Conservation (phyloP, 1,140 invertebrate species). For the Neocloeon triangulifer region DNA sequence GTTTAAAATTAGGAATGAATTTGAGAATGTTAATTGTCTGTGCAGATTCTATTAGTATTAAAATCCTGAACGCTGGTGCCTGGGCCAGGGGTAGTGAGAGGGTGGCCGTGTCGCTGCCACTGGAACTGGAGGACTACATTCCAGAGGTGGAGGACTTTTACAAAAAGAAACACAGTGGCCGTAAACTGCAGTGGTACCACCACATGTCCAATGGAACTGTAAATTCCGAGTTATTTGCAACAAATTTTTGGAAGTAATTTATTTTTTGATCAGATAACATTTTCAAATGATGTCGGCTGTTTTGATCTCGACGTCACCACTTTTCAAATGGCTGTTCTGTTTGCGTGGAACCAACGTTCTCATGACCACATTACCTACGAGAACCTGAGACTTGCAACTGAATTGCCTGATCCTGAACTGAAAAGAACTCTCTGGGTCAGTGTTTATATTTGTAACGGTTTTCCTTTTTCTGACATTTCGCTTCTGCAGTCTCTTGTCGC, state of each 20-base stretch:
- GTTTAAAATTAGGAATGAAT: slow-evolving; percentile 1
- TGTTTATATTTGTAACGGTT: slow-evolving; percentile 6
- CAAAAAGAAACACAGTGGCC: slow-evolving; percentile 90
- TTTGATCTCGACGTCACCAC: slow-evolving; percentile 98
- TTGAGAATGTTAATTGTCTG: slow-evolving; percentile 5
- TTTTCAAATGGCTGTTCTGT: slow-evolving; percentile 99
- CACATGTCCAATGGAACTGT: slow-evolving; percentile 97
- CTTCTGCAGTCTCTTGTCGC: slow-evolving; percentile 57
- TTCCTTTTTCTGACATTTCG: slow-evolving; percentile 9
- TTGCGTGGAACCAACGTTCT: slow-evolving; percentile 94
- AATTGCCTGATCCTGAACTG: slow-evolving; percentile 88
- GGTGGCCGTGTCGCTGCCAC: slow-evolving; percentile 82
- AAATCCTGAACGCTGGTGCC: slow-evolving; percentile 94
- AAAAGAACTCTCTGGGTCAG: slow-evolving; percentile 79
- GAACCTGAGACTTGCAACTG: slow-evolving; percentile 84
- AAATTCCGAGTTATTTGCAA: slow-evolving; percentile 11
- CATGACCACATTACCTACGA: slow-evolving; percentile 84
- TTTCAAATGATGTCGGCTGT: slow-evolving; percentile 75
- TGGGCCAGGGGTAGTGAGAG: slow-evolving; percentile 89
- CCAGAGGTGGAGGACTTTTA: slow-evolving; percentile 92
- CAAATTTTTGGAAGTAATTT: slow-evolving; percentile 1
- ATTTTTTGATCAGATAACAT: slow-evolving; percentile 48
- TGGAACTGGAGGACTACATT: slow-evolving; percentile 95
- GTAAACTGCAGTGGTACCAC: slow-evolving; percentile 98
- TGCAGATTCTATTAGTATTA: slow-evolving; percentile 27